A percentile compares a stretch with the other conserved stretches of the same genome.
Evolutionary conservation across 2,888 invertebrate genomes (phyloP).

Genomic region (Mycalesis mineus): DNA sequence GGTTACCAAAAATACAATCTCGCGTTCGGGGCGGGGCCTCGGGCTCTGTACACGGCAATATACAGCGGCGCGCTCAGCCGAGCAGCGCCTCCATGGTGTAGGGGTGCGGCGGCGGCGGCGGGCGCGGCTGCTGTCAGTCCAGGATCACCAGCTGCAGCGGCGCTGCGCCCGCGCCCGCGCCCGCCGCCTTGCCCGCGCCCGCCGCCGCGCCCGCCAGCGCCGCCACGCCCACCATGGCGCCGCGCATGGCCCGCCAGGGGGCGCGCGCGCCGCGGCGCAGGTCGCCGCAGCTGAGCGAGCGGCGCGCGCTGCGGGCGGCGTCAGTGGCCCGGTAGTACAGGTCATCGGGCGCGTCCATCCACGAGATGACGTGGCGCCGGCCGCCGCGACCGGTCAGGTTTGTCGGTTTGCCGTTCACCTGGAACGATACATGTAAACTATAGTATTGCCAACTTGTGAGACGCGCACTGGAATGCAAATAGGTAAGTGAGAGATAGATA

Average conservation of each 20-base stretch:
- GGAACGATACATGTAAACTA: constrained; percentile 26
- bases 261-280: constrained; percentile 90
- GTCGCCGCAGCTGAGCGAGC: constrained; percentile 87
- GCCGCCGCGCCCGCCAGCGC: constrained; percentile 29
- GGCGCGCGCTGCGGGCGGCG: constrained; percentile 90
- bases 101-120: constrained; percentile 72
- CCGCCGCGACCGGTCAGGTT: constrained; percentile 88
- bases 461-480: too few relatives aligned
- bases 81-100: constrained; percentile 83
- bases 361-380: constrained; percentile 95
- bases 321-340: constrained; percentile 96
- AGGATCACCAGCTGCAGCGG: constrained; percentile 81
- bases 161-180: constrained; percentile 36
- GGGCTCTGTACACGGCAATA: constrained; percentile 60
- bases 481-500: too few relatives aligned
- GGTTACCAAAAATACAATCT: constrained; percentile 76
- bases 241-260: constrained; percentile 83
- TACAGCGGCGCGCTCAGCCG: constrained; percentile 61
- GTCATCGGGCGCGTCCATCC: constrained; percentile 99
- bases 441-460: too few relatives aligned
- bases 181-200: constrained; percentile 30
- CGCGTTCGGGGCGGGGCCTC: constrained; percentile 33
- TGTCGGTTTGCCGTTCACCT: constrained; percentile 90
- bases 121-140: constrained; percentile 81
- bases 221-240: constrained; percentile 80